Evolutionary conservation across 2,113 vertebrate species (phyloP), one percentile per base, ranked within the genome.

Genomic region (Chionis minor): DNA sequence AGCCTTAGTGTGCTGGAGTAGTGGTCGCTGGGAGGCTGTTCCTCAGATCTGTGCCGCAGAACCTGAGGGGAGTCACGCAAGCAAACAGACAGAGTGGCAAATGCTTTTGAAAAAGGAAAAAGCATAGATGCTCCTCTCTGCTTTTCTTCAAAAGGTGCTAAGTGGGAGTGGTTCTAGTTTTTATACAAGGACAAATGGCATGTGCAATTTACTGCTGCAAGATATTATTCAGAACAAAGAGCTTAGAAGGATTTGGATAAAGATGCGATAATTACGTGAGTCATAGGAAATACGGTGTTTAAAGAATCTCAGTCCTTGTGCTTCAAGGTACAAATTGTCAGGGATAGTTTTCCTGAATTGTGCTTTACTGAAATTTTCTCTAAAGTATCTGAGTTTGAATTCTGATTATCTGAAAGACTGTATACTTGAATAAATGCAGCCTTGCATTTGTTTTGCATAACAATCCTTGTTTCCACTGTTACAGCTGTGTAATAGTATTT

Each of bases 401-500:
- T 89, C 78, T 44, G 66, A 49, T 86, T 79, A 44, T 90, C 56
- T 90, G 58, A 44, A 83, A 86, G 77, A 32, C 8, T 9, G 27
- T 17, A 12, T 30, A 47, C 52, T 65, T 32, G 30, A 92, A 67
- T 91, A 87, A 87, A 69, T 22, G 8, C 33, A 67, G 67, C n/a
- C 8, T n/a, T 51, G 82, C 51, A 35, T 92, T 93, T 1, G 1
- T 79, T 95, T 87, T 82, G 89, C 58, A 10, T 69, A 61, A 72
- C 62, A 85, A 42, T 80, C 49, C 27, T 79, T 72, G 27, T 71
- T 92, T 84, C 86, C 45, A 54, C 80, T 61, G 11, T 81, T 81
- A 83, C 72, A 96, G 72, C 82, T 88, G 79, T 73, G 51, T 86
- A 92, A 93, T 70, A 61, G 44, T 22, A 72, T 90, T 93, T 94